Evolutionary conservation across 2,888 invertebrate genomes (phyloP), one percentile per base, ranked within the genome.

Genomic region (Mythimna pallens): DNA sequence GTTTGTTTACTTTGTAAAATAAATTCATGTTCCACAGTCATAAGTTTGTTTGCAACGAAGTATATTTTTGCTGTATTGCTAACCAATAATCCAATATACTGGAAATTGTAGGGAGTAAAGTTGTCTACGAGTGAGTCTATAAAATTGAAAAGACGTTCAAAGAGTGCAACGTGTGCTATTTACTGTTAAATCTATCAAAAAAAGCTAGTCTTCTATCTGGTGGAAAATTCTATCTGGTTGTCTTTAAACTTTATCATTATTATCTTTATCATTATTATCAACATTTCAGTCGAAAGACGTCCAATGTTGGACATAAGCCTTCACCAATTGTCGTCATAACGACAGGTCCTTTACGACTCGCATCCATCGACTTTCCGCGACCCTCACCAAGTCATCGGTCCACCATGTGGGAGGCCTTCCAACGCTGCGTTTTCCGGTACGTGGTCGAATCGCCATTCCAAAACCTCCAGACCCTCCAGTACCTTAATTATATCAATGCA

Each of bases 31-130:
- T 57, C 50, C 78, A 63, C 20, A 47, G 52, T 47, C 43, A 30
- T 76, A 72, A 65, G 30, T 65, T 43, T 71, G 64, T 65, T 55
- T 47, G 25, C 12, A 36, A 25, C 52, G 10, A 55, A 30, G 7
- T 36, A 57, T 57, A 76, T 52, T 62, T 77, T 30, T 59, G 34
- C 36, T 36, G 47, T 8, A 36, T 61, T 76, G 54, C 76, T 58
- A 4, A 14, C 25, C 22, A 68, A 61, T 78, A 62, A 65, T 62
- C 30, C 34, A 65, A 76, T 65, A 57, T 62, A 57, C 52, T 72
- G 22, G 43, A 62, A 65, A 62, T 43, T 30, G 40, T 58, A 78
- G 22, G 34, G 20, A 36, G 20, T 72, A 65, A 78, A 75, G 40
- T 40, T 50, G 14, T 50, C 30, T 76, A 50, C 40, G 1, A 76